phyloP scores from a whole-genome alignment of 2,113 vertebrate genomes.

The Taxidea taxus region DNA sequence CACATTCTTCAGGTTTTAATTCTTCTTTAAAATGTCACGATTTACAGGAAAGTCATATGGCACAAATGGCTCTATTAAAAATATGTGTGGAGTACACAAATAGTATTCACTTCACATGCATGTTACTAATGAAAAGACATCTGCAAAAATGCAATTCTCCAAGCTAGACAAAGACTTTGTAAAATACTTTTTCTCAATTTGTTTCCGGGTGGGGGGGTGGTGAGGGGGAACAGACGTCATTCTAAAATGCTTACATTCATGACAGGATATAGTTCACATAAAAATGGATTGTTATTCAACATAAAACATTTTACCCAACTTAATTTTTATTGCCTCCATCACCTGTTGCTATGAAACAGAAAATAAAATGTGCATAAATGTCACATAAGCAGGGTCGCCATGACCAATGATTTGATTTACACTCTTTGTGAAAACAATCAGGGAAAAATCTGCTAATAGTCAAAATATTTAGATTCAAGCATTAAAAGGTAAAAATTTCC shows the following conservation, averaged over 20 bases:
- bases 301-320: neutral
- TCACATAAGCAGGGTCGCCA: neutral
- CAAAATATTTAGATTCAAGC: neutral
- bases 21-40: neutral
- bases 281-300: neutral
- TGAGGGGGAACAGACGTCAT: neutral
- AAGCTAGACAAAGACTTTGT: neutral
- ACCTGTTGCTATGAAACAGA: slow-evolving; percentile 40
- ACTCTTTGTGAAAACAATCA: neutral
- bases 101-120: neutral
- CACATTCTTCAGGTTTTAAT: neutral
- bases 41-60: neutral
- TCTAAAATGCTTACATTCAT: neutral
- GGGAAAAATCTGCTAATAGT: neutral
- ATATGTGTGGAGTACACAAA: neutral
- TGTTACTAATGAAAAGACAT: neutral
- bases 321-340: neutral
- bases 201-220: too few species aligned
- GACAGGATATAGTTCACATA: neutral
- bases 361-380: neutral
- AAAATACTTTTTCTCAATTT: neutral
- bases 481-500: neutral
- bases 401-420: slow-evolving; percentile 22
- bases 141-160: neutral
- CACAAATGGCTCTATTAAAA: neutral